Evolutionary conservation across 2,888 invertebrate species (phyloP), one percentile per base, ranked within the genome.

Genomic region (Phyllotreta striolata): DNA sequence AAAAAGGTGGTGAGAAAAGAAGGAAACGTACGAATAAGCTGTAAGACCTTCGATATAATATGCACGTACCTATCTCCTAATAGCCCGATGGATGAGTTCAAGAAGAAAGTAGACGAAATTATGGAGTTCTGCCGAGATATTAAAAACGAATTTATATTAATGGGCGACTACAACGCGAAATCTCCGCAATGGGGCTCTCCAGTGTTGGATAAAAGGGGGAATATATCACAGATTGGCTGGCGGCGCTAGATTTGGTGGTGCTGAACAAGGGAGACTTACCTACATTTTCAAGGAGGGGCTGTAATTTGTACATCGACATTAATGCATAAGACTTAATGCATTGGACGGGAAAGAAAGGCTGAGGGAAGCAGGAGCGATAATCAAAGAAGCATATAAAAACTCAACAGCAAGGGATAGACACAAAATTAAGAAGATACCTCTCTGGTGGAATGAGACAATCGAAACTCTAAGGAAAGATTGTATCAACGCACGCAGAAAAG

Each of bases 81-180:
- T 12, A 55, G 51, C 3, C 1, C 10, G 4, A 7, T 64, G 6
- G 47, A 46, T 13, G 49, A 38, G 0, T 58, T 40, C 46, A 57
- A 38, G 10, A 12, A 34, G 5, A 12, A 39, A 12, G 24, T 63
- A 1, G 63, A 44, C 9, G 35, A 47, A 6, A n/a, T 55, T 6
- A 55, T 64, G 55, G 41, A 55, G n/a, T 4, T 24, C 4, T 10
- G 14, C 6, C 38, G 12, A 7, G 44, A n/a, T 24, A 10, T 0
- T 3, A 34, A 2, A 8, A 13, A 40, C 6, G 3, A 43, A n/a
- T n/a, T 24, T 1, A 4, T 66, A 6, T 8, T 61, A 8, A 5
- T 57, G 34, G 63, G 66, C 9, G 66, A 66, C 14, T 24, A 57
- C 3, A 55, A 66, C 9, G 62, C 61, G 0, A 64, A 66, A 34